phyloP scores from a whole-genome alignment of 1,140 invertebrate genomes.

The Batillaria attramentaria region DNA sequence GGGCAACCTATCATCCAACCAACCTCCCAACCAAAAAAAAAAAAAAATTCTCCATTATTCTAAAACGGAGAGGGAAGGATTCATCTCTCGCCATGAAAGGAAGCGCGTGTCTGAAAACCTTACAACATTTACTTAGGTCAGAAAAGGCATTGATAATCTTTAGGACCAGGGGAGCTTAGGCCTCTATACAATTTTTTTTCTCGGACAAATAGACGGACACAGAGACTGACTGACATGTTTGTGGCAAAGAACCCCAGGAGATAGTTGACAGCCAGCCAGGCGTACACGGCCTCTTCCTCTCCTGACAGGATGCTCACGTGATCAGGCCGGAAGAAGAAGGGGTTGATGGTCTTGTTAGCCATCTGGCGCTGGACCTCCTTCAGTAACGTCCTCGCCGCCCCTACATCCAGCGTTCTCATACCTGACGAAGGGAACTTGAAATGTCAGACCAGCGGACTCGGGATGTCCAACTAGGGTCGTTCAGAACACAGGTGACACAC shows the following conservation, averaged over 20 bases:
- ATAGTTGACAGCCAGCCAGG: constrained; percentile 75
- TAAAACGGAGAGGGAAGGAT: no score
- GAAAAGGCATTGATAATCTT: no score
- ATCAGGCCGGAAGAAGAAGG: constrained; percentile 46
- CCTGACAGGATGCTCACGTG: constrained; percentile 73
- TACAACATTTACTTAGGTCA: no score
- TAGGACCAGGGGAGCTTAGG: no score
- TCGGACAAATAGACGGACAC: neutral
- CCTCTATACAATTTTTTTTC: no score
- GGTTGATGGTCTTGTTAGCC: constrained; percentile 40
- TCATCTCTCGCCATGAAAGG: no score
- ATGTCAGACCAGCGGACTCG: neutral
- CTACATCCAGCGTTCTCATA: constrained; percentile 44
- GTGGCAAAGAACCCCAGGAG: constrained; percentile 59
- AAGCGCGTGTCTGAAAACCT: no score
- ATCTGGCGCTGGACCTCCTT: constrained; percentile 31
- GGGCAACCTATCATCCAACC: no score
- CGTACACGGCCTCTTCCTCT: constrained; percentile 72
- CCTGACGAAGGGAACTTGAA: constrained; percentile 44
- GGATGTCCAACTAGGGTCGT: neutral
- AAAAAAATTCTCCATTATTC: no score
- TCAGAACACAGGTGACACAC: neutral
- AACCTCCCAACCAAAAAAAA: no score
- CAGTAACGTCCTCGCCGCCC: constrained; percentile 45
- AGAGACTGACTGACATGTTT: constrained; percentile 23